Conservation (phyloP, 2,797 vertebrate genomes). For the Rhincodon typus region DNA sequence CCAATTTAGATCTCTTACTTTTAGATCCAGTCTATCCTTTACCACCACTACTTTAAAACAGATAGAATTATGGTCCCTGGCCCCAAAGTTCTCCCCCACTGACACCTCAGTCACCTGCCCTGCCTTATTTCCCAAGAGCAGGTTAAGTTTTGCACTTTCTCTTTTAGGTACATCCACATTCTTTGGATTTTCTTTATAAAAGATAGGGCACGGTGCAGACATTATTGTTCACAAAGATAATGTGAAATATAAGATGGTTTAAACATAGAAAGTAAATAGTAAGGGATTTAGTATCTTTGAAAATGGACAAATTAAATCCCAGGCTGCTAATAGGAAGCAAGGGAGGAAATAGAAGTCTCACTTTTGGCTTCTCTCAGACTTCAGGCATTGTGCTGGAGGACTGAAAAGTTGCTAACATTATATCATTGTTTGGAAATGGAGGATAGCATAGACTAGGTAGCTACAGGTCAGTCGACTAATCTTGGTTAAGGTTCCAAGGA, state of each 20-base stretch:
- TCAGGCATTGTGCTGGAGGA: neutral
- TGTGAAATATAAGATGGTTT: neutral
- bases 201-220: neutral
- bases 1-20: too few species aligned
- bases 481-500: too few species aligned
- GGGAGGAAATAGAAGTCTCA: neutral
- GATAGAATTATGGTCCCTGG: too few species aligned
- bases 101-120: too few species aligned
- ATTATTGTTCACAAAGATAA: neutral
- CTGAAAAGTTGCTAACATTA: neutral
- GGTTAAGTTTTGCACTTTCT: too few species aligned
- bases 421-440: neutral
- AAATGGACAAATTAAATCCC: neutral
- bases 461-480: too few species aligned
- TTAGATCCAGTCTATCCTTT: too few species aligned
- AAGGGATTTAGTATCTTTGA: neutral
- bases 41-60: too few species aligned
- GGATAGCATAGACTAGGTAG: neutral
- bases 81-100: too few species aligned
- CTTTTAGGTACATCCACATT: too few species aligned
- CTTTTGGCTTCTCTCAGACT: neutral
- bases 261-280: neutral
- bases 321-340: neutral
- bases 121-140: too few species aligned
- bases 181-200: neutral